Percentiles rank a stretch among this genome's conserved stretches.
phyloP scores from a whole-genome alignment of 2,113 vertebrate species.

The Hemiprocne comata region DNA sequence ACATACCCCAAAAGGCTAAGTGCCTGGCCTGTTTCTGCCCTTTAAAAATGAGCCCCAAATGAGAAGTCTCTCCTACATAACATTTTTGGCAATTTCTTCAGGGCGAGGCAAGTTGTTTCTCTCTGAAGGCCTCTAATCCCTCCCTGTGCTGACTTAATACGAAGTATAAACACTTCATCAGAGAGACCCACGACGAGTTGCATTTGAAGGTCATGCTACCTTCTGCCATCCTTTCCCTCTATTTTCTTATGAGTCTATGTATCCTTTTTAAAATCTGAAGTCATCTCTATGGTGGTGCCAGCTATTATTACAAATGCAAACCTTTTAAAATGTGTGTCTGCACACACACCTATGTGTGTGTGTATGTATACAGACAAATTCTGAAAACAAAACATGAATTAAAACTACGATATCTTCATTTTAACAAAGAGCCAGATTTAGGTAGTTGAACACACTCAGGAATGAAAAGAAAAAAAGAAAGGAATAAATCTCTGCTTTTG shows the following conservation, averaged over 20 bases:
- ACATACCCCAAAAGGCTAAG: not conserved
- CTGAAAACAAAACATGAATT: constrained; percentile 7
- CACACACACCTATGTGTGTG: not conserved
- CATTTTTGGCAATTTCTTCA: constrained; percentile 17
- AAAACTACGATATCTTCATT: not conserved
- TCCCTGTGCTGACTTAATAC: not conserved
- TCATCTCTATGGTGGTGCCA: constrained; percentile 11
- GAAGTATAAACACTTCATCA: not conserved
- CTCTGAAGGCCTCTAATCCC: constrained; percentile 3
- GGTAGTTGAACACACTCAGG: not conserved
- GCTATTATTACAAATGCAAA: constrained; percentile 24
- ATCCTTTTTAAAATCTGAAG: constrained; percentile 27
- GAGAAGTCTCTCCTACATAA: not conserved
- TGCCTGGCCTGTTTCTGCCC: not conserved
- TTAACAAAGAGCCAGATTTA: not conserved
- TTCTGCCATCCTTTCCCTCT: not conserved
- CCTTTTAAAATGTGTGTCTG: not conserved
- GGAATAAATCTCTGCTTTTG: not conserved
- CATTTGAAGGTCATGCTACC: not conserved
- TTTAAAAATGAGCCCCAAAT: not conserved
- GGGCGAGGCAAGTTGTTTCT: constrained; percentile 12
- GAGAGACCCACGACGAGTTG: not conserved
- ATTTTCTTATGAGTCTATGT: not conserved
- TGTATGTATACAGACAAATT: not conserved
- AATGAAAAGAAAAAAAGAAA: not conserved